Base-by-base conservation (phyloP, 2,888 invertebrate genomes). In the Drosophila melanosoma region DNA sequence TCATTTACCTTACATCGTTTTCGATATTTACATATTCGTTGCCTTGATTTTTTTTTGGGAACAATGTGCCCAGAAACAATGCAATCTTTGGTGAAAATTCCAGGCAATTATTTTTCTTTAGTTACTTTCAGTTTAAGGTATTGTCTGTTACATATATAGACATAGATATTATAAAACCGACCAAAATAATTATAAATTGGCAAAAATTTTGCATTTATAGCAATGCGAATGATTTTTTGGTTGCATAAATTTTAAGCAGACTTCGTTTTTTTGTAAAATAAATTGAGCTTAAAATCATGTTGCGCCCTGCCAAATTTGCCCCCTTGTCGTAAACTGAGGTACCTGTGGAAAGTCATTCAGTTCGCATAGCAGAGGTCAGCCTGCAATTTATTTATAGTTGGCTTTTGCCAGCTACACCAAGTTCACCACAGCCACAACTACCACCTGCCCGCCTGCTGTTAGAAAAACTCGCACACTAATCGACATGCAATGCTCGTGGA, bases 361-460 rank as follows among this genome's bases (percentile, higher is more conserved):
- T 54, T 20, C 5, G 15, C 10, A 33, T 11, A 32, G 15, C 48
- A 60, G 1, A 49, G 29, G 53, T 61, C 53, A 45, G 64, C 40
- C 48, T 72, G 61, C 66, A 71, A 58, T 84, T 68, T 73, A 73
- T 80, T 77, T 89, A 74, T 71, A 71, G 83, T 63, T 35, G 49
- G 32, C 51, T 62, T 70, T 74, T 79, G 70, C 64, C 60, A 54
- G 58, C 63, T n/a, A 10, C 36, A 45, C 45, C 56, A 65, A 72
- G 57, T 76, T 72, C 29, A 82, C 59, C 40, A 74, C 57, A 36
- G 59, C 29, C 53, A 36, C 32, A 74, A 77, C 29, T 65, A 57
- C 29, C 83, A 83, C 73, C 84, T 86, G 90, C 71, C 90, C 86
- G 89, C n/a, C 48, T 42, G 58, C 58, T 49, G 60, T 20, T 57